Percentiles rank a stretch among this genome's conserved stretches.
Conservation (phyloP, 2,888 invertebrate species). For the Epicampocera succincta region DNA sequence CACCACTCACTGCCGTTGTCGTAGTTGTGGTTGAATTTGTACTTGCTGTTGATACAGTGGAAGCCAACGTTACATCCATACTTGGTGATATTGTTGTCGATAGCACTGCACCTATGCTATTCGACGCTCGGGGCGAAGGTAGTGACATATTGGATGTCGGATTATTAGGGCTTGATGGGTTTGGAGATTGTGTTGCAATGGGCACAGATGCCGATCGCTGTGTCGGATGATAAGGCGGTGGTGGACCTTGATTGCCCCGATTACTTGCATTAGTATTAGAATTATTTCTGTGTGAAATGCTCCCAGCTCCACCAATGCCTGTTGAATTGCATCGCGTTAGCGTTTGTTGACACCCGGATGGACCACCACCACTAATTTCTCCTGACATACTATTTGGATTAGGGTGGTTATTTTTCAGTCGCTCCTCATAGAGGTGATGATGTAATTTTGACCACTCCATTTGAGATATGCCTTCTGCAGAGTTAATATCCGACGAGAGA, state of each 20-base stretch:
- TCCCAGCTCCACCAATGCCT: constrained; percentile 49
- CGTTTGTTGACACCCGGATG: constrained; percentile 45
- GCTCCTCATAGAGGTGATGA: constrained; percentile 91
- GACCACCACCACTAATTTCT: constrained; percentile 55
- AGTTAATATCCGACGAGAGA: constrained; percentile 46
- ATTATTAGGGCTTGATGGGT: constrained; percentile 88
- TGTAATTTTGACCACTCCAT: constrained; percentile 96
- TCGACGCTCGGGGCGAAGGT: constrained; percentile 85
- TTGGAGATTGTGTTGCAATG: constrained; percentile 88
- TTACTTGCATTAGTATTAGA: constrained; percentile 75
- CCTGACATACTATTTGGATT: constrained; percentile 55
- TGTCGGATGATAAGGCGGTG: constrained; percentile 89
- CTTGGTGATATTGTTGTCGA: constrained; percentile 87
- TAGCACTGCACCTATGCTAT: constrained; percentile 82
- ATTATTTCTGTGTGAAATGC: constrained; percentile 55
- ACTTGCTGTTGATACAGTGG: constrained; percentile 67
- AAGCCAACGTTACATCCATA: constrained; percentile 81
- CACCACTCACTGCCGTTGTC: constrained; percentile 83
- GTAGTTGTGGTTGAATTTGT: constrained; percentile 81
- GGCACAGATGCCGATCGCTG: constrained; percentile 88
- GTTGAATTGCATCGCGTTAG: constrained; percentile 66
- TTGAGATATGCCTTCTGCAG: constrained; percentile 83
- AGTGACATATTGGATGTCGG: constrained; percentile 87
- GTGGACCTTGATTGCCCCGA: constrained; percentile 86
- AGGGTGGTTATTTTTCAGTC: constrained; percentile 80